Percentiles rank a stretch among this genome's conserved stretches.
Conservation (phyloP, 2,888 invertebrate genomes). For the Eulithis testata region DNA sequence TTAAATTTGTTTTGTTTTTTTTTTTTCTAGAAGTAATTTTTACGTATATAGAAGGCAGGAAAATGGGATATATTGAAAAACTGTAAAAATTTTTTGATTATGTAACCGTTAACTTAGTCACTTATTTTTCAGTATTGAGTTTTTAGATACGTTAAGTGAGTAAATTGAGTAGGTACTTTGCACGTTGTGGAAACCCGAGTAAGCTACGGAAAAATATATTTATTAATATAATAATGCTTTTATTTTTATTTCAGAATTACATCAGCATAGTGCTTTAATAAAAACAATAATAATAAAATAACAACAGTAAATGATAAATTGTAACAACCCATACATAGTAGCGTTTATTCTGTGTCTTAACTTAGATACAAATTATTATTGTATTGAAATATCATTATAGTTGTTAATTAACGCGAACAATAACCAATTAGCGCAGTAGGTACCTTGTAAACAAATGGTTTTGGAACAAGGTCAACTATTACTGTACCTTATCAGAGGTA, state of each 20-base stretch:
- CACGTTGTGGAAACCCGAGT: not conserved
- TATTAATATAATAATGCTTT: not conserved
- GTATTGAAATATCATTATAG: slow-evolving; percentile 39
- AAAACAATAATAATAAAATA: slow-evolving; percentile 20
- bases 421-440: slow-evolving; percentile 39
- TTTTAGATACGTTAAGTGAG: no score
- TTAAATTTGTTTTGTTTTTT: slow-evolving; percentile 28
- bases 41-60: no score
- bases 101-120: no score
- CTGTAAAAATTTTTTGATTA: no score
- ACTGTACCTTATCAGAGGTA: slow-evolving; percentile 30
- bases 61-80: no score
- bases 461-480: slow-evolving; percentile 40
- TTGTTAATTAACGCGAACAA: slow-evolving; percentile 42
- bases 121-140: no score
- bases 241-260: slow-evolving; percentile 3
- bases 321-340: slow-evolving; percentile 2
- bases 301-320: slow-evolving; percentile 24
- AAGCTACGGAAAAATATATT: slow-evolving; percentile 2
- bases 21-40: no score
- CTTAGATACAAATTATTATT: slow-evolving; percentile 35
- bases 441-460: slow-evolving; percentile 36
- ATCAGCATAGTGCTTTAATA: slow-evolving; percentile 15
- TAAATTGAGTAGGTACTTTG: no score
- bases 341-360: slow-evolving; percentile 2